Evolutionary conservation across 2,888 invertebrate species (phyloP), one percentile per base, ranked within the genome.

Genomic region (Tipula unca): DNA sequence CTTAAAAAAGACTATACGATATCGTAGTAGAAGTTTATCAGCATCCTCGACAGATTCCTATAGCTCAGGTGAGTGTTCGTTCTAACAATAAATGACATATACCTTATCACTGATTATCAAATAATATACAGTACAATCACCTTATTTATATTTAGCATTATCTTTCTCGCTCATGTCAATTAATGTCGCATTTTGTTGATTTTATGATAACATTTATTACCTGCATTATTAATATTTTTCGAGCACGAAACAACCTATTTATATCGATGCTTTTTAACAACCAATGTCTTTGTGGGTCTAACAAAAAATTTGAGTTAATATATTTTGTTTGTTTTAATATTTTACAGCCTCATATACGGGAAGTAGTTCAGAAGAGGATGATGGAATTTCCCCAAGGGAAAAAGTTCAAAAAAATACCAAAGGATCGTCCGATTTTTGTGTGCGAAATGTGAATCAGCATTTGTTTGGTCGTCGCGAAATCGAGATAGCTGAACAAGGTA

Each of bases 41-140:
- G 98, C 97, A 3, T 98, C 98, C 6, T 98, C 98, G 48, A 97
- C 97, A 85, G 98, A 98, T 91, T 98, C 98, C 29, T 98, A 97
- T 92, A 98, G 97, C 91, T 98, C 98, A 88, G 95, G 96, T 96
- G 92, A 91, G 92, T 87, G 83, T 29, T 17, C 2, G 8, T n/a
- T 48, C n/a, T n/a, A 48, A n/a, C n/a, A 48, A 48, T 48, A 48
- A 25, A 29, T 83, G 6, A 0, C 32, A 29, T 32, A 83, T 25
- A 54, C 48, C 17, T 48, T 48, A 69, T 69, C 20, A n/a, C n/a
- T n/a, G n/a, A n/a, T 69, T 69, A 69, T 17, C 39, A 39, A 0
- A 2, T 6, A 6, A 32, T 10, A 39, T 39, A 39, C 3, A 39
- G 39, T 39, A 10, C 10, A 39, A 5, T 39, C 10, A 39, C 39